These are phyloP conservation scores for Micrasema minimum DNA, from an alignment of 1,140 invertebrate genomes.

Conservation along the genomic window DNA sequence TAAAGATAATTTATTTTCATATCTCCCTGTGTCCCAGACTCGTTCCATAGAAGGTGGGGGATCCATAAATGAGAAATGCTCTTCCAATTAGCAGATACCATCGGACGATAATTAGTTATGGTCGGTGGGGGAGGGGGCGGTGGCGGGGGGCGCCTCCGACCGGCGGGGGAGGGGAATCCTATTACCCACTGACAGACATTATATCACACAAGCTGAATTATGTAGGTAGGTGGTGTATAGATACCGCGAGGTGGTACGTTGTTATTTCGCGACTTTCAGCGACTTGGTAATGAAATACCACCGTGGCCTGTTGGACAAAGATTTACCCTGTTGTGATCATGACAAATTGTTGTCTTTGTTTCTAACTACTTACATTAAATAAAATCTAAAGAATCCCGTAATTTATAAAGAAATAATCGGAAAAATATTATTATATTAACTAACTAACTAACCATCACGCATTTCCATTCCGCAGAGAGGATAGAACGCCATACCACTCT, in stretches of 20 bases:
- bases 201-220: constrained; percentile 51
- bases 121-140: constrained; percentile 20
- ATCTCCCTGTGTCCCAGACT: constrained; percentile 34
- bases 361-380: too few species aligned
- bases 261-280: constrained; percentile 28
- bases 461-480: too few species aligned
- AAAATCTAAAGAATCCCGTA: too few species aligned
- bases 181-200: constrained; percentile 54
- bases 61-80: constrained; percentile 54
- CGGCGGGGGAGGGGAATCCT: constrained; percentile 41
- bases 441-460: too few species aligned
- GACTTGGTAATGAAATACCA: constrained; percentile 15
- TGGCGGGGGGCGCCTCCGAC: too few species aligned
- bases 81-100: constrained; percentile 55
- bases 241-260: constrained; percentile 31
- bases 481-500: too few species aligned
- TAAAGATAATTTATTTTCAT: too few species aligned
- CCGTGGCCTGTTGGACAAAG: not conserved
- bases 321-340: too few species aligned
- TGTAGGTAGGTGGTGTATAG: constrained; percentile 6
- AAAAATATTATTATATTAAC: too few species aligned
- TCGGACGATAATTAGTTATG: constrained; percentile 54
- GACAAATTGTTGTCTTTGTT: too few species aligned
- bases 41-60: constrained; percentile 42
- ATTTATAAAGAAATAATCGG: too few species aligned